Conservation (phyloP, 2,113 vertebrate species). For the Pomatorhinus ruficollis region DNA sequence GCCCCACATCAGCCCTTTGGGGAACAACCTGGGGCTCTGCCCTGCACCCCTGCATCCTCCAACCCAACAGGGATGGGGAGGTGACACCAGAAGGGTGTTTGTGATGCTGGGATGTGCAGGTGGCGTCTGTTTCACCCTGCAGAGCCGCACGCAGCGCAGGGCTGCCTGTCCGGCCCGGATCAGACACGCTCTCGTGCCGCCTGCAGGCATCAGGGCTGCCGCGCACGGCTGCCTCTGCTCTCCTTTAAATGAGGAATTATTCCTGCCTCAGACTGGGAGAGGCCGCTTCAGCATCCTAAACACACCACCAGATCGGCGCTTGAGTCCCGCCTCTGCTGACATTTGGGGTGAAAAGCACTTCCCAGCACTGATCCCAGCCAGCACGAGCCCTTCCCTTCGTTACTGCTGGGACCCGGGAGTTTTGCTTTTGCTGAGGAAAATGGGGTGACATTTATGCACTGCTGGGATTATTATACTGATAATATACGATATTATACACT, state of each 20-base stretch:
- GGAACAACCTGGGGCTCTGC: neutral
- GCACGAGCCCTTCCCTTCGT: neutral
- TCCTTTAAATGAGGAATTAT: accelerated
- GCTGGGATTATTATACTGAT: neutral
- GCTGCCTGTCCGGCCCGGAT: accelerated
- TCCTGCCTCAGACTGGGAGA: neutral
- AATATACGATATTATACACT: neutral
- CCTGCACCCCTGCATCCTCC: neutral
- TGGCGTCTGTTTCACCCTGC: accelerated
- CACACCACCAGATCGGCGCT: accelerated
- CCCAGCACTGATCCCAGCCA: neutral
- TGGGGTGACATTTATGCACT: neutral
- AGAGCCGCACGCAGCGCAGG: accelerated
- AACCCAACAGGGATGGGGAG: accelerated
- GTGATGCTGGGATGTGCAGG: accelerated
- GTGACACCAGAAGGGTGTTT: neutral
- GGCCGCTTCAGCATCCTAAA: neutral
- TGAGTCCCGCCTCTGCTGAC: neutral
- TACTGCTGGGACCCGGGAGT: accelerated
- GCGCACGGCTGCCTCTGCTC: neutral
- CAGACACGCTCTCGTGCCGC: neutral
- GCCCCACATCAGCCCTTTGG: neutral
- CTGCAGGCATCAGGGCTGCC: accelerated
- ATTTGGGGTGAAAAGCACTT: neutral
- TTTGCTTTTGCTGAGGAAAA: neutral